Evolutionary conservation across 2,888 invertebrate genomes (phyloP).

Genomic region (Spilosoma lubricipeda): DNA sequence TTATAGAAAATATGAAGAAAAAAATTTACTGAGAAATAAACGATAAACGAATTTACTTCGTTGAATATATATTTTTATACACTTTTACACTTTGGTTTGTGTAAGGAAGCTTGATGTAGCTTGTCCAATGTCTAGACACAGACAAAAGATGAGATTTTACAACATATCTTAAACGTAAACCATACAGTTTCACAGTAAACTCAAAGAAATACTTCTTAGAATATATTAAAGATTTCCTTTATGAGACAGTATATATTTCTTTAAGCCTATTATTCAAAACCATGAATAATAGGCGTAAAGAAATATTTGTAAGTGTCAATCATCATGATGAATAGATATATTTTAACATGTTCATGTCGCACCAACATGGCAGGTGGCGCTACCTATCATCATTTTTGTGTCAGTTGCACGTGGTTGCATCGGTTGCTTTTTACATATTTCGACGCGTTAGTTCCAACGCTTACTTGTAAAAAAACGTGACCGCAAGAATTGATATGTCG

Average conservation of each 20-base stretch:
- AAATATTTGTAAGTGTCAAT: constrained; percentile 18
- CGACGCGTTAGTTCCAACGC: constrained; percentile 11
- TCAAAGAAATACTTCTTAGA: background rate
- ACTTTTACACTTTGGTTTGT: too few relatives aligned
- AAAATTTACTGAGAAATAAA: too few relatives aligned
- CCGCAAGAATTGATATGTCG: constrained; percentile 2
- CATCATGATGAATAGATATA: constrained; percentile 15
- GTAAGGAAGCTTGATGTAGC: background rate
- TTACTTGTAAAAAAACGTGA: constrained; percentile 8
- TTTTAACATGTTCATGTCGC: constrained; percentile 9
- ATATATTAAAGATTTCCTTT: background rate
- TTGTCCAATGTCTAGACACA: background rate
- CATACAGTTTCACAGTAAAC: background rate
- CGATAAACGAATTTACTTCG: too few relatives aligned
- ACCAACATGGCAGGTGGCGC: constrained; percentile 18
- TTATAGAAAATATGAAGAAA: too few relatives aligned
- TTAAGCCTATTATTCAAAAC: too few relatives aligned
- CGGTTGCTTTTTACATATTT: constrained; percentile 12
- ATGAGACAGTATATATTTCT: background rate
- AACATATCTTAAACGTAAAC: background rate
- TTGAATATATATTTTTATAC: too few relatives aligned
- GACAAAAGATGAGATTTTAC: background rate
- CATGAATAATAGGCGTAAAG: background rate
- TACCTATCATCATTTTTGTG: constrained; percentile 20
- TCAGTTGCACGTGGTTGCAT: constrained; percentile 5